Evolutionary conservation across 2,113 vertebrate genomes (phyloP).

Genomic region (Prunella fulvescens): DNA sequence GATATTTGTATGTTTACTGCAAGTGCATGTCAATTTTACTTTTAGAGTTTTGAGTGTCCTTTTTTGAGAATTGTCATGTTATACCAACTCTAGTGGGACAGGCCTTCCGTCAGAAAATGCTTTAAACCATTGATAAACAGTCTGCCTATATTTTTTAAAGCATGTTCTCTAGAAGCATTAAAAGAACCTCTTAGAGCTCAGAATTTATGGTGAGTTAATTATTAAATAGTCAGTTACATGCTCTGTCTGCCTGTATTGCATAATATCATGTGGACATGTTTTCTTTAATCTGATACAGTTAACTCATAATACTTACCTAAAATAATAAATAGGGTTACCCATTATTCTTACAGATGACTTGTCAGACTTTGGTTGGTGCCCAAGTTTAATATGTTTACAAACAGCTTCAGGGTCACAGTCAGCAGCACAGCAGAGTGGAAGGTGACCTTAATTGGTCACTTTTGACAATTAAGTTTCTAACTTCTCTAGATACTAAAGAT

Average conservation of each 20-base stretch:
- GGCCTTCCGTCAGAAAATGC: slow-evolving; percentile 11
- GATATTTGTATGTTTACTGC: slow-evolving; percentile 36
- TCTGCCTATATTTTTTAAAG: not conserved
- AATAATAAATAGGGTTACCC: not conserved
- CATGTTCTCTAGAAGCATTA: slow-evolving; percentile 22
- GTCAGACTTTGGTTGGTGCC: not conserved
- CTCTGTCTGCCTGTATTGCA: not conserved
- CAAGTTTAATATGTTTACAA: not conserved
- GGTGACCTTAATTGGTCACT: not conserved
- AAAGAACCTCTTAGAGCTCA: not conserved
- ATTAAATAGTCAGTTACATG: not conserved
- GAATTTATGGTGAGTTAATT: not conserved
- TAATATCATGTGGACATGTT: not conserved
- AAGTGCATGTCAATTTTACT: slow-evolving; percentile 70
- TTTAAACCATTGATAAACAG: not conserved
- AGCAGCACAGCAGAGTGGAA: not conserved
- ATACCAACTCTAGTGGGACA: not conserved
- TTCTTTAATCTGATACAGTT: not conserved
- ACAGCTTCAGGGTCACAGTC: not conserved
- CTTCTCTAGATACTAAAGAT: not conserved
- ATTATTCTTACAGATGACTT: not conserved
- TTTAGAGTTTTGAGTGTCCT: slow-evolving; percentile 48
- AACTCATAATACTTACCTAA: not conserved
- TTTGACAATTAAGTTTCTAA: not conserved
- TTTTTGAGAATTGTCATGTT: slow-evolving; percentile 35